A percentile compares a stretch with the other conserved stretches of the same genome.
Conservation (phyloP, 1,140 invertebrate species). For the Caenorhabditis remanei region DNA sequence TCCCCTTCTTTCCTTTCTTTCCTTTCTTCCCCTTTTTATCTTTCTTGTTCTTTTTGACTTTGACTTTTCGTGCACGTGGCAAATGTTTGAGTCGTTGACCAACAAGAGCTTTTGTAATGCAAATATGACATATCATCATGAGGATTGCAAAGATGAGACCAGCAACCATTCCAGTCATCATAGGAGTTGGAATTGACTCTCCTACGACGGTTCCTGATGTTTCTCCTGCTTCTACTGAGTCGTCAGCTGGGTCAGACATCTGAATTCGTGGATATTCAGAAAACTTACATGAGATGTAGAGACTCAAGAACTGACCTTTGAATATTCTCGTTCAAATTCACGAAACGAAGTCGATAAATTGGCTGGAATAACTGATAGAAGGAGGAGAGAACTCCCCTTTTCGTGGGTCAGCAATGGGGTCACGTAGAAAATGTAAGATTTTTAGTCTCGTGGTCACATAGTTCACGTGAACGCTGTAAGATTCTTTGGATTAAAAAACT, state of each 20-base stretch:
- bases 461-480: no score
- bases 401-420: not conserved
- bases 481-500: no score
- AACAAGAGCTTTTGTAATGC: constrained; percentile 7
- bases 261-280: not conserved
- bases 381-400: not conserved
- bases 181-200: not conserved
- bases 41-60: constrained; percentile 25
- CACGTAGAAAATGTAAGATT: not conserved
- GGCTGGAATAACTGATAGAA: not conserved
- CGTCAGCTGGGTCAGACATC: constrained; percentile 3
- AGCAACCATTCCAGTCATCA: constrained; percentile 13
- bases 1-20: constrained; percentile 50
- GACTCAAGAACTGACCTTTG: not conserved
- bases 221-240: not conserved
- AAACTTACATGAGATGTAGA: no score
- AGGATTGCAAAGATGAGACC: constrained; percentile 33
- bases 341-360: constrained; percentile 10
- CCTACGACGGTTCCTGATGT: not conserved
- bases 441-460: no score
- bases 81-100: constrained; percentile 7
- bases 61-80: constrained; percentile 34
- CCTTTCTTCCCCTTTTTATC: constrained; percentile 22
- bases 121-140: constrained; percentile 50
- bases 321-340: constrained; percentile 39